Evolutionary conservation across 2,888 invertebrate species (phyloP).

Genomic region (Spisula solida): DNA sequence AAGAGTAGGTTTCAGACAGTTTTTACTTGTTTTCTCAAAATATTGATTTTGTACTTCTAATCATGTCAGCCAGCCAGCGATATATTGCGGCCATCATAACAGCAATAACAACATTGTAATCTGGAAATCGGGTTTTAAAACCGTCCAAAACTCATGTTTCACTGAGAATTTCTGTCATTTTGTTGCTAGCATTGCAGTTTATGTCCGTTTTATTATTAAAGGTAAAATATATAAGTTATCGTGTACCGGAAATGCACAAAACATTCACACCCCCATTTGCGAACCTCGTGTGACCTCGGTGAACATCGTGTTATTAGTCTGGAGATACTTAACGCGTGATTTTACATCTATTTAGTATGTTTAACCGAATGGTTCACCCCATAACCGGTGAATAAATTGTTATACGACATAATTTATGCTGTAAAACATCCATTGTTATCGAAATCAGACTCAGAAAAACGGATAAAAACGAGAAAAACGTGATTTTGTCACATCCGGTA

Average conservation of each 20-base stretch:
- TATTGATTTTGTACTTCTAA: too few species aligned
- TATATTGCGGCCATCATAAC: too few species aligned
- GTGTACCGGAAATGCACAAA: not conserved
- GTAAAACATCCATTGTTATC: constrained; percentile 7
- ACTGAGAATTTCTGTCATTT: too few species aligned
- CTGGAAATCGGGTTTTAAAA: too few species aligned
- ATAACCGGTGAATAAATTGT: not conserved
- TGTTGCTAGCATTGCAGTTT: too few species aligned
- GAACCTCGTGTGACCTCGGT: not conserved
- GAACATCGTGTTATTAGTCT: not conserved
- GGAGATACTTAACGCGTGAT: not conserved
- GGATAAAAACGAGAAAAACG: constrained; percentile 18
- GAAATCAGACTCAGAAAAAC: not conserved
- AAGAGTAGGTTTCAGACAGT: too few species aligned
- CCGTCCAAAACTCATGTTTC: too few species aligned
- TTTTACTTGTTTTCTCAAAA: too few species aligned
- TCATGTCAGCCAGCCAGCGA: too few species aligned
- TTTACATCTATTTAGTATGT: not conserved
- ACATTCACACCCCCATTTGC: not conserved
- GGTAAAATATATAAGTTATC: not conserved
- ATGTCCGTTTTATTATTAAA: too few species aligned
- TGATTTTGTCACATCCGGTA: not conserved
- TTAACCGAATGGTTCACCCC: not conserved
- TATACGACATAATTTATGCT: not conserved
- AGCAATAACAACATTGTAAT: too few species aligned